Percentiles rank a stretch among this genome's conserved stretches.
Conservation (phyloP, 2,113 vertebrate genomes). For the Eonycteris spelaea region DNA sequence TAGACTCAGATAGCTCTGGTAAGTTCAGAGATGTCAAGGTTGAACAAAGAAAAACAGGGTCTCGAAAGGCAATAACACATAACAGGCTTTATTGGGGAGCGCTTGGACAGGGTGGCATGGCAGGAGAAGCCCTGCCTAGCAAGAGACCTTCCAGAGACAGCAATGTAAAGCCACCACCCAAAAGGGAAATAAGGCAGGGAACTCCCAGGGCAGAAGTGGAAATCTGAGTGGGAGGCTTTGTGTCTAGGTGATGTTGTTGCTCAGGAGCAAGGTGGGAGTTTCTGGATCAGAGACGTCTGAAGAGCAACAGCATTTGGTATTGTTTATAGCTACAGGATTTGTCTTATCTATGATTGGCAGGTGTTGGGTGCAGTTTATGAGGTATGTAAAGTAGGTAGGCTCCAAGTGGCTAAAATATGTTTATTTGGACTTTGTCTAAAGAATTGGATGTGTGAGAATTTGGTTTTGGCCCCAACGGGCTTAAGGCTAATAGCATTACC, state of each 20-base stretch:
- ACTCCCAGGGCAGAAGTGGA: neutral
- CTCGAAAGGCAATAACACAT: neutral
- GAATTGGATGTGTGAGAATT: neutral
- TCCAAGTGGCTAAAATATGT: conserved; percentile 32
- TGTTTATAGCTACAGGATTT: neutral
- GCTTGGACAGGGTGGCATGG: neutral
- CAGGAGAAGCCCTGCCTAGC: neutral
- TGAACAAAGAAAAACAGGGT: neutral
- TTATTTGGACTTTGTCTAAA: conserved; percentile 46
- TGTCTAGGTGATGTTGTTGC: neutral
- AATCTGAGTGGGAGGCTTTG: neutral
- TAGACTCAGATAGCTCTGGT: neutral
- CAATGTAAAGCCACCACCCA: neutral
- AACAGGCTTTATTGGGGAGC: neutral
- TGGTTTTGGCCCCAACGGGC: neutral
- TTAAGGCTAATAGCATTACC: neutral
- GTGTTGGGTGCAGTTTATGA: neutral
- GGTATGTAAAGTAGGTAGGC: conserved; percentile 17
- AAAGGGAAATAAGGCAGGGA: neutral
- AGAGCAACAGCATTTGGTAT: neutral
- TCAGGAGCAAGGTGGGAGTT: neutral
- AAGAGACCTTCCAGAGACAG: neutral
- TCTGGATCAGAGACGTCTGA: neutral
- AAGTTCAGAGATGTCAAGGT: neutral
- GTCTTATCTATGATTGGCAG: conserved; percentile 16